A percentile compares a stretch with the other conserved stretches of the same genome.
Conservation (phyloP, 2,797 vertebrate species). For the Tenualosa thibaudeaui region DNA sequence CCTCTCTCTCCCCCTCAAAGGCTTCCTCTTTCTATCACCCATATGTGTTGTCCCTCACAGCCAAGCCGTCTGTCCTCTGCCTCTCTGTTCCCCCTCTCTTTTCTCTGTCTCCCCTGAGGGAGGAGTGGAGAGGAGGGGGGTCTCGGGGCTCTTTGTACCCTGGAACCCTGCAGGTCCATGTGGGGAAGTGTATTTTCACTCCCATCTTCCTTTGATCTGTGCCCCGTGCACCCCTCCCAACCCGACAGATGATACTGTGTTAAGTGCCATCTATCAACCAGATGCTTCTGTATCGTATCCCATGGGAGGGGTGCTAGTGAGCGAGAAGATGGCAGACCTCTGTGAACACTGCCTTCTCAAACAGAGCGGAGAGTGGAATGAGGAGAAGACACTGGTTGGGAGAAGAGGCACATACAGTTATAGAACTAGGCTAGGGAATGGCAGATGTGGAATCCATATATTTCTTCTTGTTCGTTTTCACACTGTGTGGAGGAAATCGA, state of each 20-base stretch:
- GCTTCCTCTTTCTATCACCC: neutral
- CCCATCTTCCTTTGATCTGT: constrained; percentile 59
- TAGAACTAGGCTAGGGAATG: constrained; percentile 22
- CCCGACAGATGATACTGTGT: constrained; percentile 61
- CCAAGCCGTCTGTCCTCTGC: constrained; percentile 9
- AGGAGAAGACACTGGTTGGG: neutral
- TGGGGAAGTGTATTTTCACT: constrained; percentile 50
- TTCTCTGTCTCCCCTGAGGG: constrained; percentile 14
- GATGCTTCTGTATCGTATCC: constrained; percentile 28
- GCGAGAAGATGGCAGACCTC: neutral
- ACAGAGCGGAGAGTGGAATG: neutral
- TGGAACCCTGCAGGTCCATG: constrained; percentile 45
- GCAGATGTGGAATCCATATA: neutral
- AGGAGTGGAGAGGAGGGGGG: constrained; percentile 20
- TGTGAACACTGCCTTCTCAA: neutral
- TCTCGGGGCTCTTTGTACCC: constrained; percentile 34
- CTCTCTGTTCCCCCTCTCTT: neutral
- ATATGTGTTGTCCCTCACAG: neutral
- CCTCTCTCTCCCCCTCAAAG: neutral
- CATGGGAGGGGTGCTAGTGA: neutral
- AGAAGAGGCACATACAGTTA: neutral
- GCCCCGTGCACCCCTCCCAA: constrained; percentile 27
- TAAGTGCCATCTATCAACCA: constrained; percentile 65
- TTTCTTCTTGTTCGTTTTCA: neutral
- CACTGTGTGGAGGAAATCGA: neutral